Percentiles rank a stretch among this genome's conserved stretches.
Evolutionary conservation across 1,140 invertebrate species (phyloP).

Genomic region (Portunus trituberculatus): DNA sequence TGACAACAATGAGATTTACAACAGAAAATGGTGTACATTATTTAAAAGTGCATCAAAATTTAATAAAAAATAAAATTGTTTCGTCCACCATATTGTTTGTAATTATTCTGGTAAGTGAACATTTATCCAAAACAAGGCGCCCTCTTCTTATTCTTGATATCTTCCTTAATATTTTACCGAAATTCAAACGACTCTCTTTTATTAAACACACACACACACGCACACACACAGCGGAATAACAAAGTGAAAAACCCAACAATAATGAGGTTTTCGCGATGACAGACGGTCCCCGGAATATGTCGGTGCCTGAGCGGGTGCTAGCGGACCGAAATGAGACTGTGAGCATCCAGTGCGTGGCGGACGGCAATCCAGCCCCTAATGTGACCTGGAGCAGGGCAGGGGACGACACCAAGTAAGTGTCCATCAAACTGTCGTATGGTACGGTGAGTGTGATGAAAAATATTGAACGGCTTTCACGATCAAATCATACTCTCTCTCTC

Average conservation of each 20-base stretch:
- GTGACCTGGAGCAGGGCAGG: conserved; percentile 34
- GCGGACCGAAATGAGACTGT: conserved; percentile 51
- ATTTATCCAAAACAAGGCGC: too few species aligned
- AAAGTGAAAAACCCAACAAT: not conserved
- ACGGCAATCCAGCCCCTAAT: conserved; percentile 52
- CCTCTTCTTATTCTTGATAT: too few species aligned
- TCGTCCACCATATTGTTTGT: too few species aligned
- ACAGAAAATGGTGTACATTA: too few species aligned
- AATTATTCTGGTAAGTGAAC: too few species aligned
- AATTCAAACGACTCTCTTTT: too few species aligned
- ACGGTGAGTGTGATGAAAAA: not conserved
- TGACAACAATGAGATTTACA: too few species aligned
- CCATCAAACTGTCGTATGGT: not conserved
- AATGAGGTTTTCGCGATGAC: not conserved
- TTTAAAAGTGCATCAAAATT: too few species aligned
- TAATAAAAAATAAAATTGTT: too few species aligned
- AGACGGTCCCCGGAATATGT: conserved; percentile 34
- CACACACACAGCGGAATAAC: too few species aligned
- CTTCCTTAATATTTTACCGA: too few species aligned
- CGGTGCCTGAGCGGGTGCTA: conserved; percentile 32
- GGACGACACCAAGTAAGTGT: conserved; percentile 47
- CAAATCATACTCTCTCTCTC: not conserved
- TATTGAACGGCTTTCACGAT: not conserved
- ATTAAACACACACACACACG: too few species aligned
- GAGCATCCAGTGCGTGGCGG: conserved; percentile 42